Conservation (phyloP, 2,888 invertebrate genomes). For the Plagodis pulveraria region DNA sequence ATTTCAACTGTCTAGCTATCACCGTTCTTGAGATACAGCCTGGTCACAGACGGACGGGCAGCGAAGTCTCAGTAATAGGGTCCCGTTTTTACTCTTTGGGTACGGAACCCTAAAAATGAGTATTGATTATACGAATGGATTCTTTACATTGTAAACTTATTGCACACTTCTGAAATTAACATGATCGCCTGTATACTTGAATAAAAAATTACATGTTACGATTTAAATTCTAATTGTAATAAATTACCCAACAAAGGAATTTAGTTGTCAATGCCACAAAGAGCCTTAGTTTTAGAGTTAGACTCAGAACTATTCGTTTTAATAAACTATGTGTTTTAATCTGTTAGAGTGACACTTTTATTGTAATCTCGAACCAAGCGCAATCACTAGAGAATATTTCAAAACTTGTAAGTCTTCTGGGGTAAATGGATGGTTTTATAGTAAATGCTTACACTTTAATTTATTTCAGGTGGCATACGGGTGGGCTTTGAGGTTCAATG, state of each 20-base stretch:
- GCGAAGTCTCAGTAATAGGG: too few relatives aligned
- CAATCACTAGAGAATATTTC: slow-evolving; percentile 8
- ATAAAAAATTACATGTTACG: slow-evolving; percentile 18
- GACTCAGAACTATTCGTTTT: slow-evolving; percentile 20
- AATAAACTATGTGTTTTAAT: slow-evolving; percentile 21
- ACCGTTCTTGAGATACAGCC: too few relatives aligned
- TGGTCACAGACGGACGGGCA: too few relatives aligned
- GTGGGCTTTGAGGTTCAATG: slow-evolving; percentile 19
- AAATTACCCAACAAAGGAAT: slow-evolving; percentile 35
- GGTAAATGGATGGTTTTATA: slow-evolving; percentile 17
- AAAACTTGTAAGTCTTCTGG: slow-evolving; percentile 4
- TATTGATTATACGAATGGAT: too few relatives aligned
- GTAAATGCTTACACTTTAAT: slow-evolving; percentile 41
- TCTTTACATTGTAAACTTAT: slow-evolving; percentile 22
- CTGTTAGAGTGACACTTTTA: too few relatives aligned
- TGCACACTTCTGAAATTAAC: slow-evolving; percentile 8
- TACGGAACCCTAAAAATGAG: too few relatives aligned
- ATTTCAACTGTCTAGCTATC: too few relatives aligned
- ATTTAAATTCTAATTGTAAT: slow-evolving; percentile 31
- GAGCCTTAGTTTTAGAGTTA: slow-evolving; percentile 27
- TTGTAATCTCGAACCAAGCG: not conserved
- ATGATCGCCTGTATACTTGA: slow-evolving; percentile 12
- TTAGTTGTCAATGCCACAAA: slow-evolving; percentile 36
- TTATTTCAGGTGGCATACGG: slow-evolving; percentile 33
- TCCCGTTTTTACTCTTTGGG: too few relatives aligned